These are phyloP conservation scores for Nemotelus pantherinus DNA, from an alignment of 2,888 invertebrate species.

Conservation along the genomic window DNA sequence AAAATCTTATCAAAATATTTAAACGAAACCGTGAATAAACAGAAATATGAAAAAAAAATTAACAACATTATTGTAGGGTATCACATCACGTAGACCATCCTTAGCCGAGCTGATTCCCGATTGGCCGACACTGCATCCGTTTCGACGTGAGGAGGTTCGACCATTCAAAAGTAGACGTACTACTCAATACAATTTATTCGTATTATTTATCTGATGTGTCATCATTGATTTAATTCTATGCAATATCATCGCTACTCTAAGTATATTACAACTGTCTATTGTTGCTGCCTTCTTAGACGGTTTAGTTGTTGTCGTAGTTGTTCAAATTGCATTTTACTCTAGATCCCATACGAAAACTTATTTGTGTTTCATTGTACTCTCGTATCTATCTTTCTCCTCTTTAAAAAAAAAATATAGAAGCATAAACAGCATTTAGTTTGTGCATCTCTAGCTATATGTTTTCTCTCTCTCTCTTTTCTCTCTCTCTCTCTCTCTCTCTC, in stretches of 20 bases:
- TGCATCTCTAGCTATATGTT: too few species aligned
- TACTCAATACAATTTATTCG: constrained; percentile 44
- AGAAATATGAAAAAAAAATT: too few species aligned
- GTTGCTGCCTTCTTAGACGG: too few species aligned
- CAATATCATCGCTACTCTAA: too few species aligned
- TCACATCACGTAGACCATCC: constrained; percentile 81
- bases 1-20: constrained; percentile 30
- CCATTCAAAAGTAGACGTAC: constrained; percentile 53
- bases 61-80: constrained; percentile 56
- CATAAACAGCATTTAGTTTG: too few species aligned
- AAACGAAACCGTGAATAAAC: neutral
- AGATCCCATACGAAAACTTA: too few species aligned
- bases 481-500: constrained; percentile 34
- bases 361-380: too few species aligned
- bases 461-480: neutral
- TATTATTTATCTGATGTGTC: constrained; percentile 30
- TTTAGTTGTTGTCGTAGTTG: too few species aligned
- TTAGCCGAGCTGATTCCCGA: constrained; percentile 95
- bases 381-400: too few species aligned
- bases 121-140: constrained; percentile 79
- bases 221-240: neutral
- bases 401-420: too few species aligned
- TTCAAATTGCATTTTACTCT: too few species aligned
- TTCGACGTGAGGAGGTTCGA: constrained; percentile 80
- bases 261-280: too few species aligned